Evolutionary conservation across 2,888 invertebrate species (phyloP), one percentile per base, ranked within the genome.

Genomic region (Actias luna): DNA sequence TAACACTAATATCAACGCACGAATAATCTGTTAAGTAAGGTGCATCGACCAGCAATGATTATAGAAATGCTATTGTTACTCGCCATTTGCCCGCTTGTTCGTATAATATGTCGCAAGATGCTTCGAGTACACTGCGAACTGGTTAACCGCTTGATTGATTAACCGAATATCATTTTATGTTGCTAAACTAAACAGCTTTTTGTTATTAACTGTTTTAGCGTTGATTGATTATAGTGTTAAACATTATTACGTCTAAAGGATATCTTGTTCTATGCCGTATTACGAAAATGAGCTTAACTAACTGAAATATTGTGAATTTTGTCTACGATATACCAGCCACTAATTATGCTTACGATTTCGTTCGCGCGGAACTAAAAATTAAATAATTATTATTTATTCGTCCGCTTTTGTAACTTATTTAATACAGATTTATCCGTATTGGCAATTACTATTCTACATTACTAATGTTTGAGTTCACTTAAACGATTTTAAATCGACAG

Each of bases 21-120:
- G 36, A 50, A 52, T 55, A 22, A 55, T 55, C 39, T 63, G 63
- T 59, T 63, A 63, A 59, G 50, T 50, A 63, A 63, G 55, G 59
- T 59, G 59, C 55, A 29, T 52, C 35, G 42, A 52, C 22, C 42
- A 59, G 52, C 33, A 52, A 59, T 59, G 36, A 63, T 63, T 59
- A 57, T 61, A 59, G 42, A 42, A 59, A 58, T 50, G 31, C 35
- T 52, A 36, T 59, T 59, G 59, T 63, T 33, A 8, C 16, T 29
- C 16, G 16, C 25, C 55, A 55, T n/a, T 55, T 5, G 29, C 29
- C 29, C 14, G 29, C 16, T 18, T 55, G 29, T 3, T 33, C n/a
- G n/a, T 33, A 12, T 50, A 50, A 25, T 8, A 29, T 55, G 55
- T 55, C 55, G 55, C 8, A 55, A 55, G 29, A 29, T 29, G 55